Conservation (phyloP, 23 tunicate genomes). For the Oikopleura dioica region DNA sequence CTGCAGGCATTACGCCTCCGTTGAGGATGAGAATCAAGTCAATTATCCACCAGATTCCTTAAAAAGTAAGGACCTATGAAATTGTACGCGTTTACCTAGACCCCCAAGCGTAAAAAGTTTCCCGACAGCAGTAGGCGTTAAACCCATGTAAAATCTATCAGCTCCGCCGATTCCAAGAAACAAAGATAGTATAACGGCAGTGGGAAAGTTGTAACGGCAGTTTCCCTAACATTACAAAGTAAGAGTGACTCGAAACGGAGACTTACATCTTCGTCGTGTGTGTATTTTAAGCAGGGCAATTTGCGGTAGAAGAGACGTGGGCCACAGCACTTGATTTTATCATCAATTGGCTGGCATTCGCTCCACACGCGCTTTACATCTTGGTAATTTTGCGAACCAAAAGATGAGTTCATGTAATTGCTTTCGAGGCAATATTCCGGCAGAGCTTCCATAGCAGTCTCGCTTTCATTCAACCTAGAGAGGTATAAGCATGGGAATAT, state of each 20-base stretch:
- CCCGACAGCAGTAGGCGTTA: conserved; percentile 1
- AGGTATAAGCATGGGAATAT: no score
- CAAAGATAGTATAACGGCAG: background rate
- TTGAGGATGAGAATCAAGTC: background rate
- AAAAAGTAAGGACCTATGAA: no score
- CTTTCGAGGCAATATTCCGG: no score
- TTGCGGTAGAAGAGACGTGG: background rate
- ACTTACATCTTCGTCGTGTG: no score
- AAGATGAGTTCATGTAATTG: no score
- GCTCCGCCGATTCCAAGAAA: background rate
- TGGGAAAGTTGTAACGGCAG: background rate
- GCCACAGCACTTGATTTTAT: conserved; percentile 1
- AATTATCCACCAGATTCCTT: conserved; percentile 12
- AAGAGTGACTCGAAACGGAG: no score
- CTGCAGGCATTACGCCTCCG: conserved; percentile 5
- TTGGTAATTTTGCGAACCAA: background rate
- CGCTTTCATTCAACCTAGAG: no score
- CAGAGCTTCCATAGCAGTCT: no score
- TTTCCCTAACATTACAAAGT: background rate
- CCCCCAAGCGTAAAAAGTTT: conserved; percentile 1
- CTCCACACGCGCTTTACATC: background rate
- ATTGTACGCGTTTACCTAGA: no score
- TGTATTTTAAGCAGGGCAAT: background rate
- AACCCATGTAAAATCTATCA: conserved; percentile 1
- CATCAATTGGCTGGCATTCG: background rate